phyloP scores from a whole-genome alignment of 2,888 invertebrate species.

The Halictus ligatus region DNA sequence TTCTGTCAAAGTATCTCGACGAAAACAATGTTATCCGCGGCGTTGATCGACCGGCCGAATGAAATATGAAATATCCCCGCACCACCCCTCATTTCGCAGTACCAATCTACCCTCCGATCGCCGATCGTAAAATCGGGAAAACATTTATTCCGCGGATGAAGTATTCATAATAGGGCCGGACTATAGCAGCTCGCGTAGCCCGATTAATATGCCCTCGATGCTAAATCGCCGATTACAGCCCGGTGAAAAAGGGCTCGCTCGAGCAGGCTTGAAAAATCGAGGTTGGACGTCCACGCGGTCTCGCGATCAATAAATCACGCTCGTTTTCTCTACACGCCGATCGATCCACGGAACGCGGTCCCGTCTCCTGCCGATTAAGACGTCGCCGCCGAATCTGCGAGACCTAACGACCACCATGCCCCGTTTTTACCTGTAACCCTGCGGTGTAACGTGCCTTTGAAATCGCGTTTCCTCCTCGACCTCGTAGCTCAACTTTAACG shows the following conservation, averaged over 20 bases:
- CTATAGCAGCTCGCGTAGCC: neutral
- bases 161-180: slow-evolving; percentile 1
- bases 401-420: neutral
- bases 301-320: slow-evolving; percentile 23
- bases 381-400: neutral
- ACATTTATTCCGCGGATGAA: neutral
- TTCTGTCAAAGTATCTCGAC: neutral
- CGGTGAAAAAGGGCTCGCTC: neutral
- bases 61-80: neutral
- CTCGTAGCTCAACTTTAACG: neutral
- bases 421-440: neutral
- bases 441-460: neutral
- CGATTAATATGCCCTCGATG: slow-evolving; percentile 21
- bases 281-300: slow-evolving; percentile 7
- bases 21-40: neutral
- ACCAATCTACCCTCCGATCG: neutral
- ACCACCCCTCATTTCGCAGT: neutral
- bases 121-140: neutral
- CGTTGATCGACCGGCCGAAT: neutral
- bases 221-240: slow-evolving; percentile 10
- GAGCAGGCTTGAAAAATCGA: neutral
- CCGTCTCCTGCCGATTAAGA: neutral
- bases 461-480: neutral
- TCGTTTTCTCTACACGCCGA: neutral
- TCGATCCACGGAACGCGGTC: neutral